phyloP scores from a whole-genome alignment of 1,140 invertebrate genomes.

The Pseudomyrmex cubaensis region DNA sequence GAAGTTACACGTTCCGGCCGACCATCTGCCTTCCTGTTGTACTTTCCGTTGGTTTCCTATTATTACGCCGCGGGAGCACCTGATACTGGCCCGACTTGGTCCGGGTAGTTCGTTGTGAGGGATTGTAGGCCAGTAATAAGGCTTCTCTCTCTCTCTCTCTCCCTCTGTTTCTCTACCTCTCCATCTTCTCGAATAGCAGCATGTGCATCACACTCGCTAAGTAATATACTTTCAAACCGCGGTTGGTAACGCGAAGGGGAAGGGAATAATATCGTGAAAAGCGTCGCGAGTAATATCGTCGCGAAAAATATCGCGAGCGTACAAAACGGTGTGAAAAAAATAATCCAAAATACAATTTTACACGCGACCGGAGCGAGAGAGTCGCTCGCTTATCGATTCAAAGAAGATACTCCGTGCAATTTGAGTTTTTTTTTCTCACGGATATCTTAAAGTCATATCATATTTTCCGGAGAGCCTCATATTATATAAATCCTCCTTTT shows the following conservation, averaged over 20 bases:
- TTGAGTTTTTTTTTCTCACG: neutral
- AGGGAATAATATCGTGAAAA: too few relatives aligned
- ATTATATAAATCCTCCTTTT: constrained; percentile 7
- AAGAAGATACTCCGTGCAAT: neutral
- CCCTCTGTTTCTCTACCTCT: neutral
- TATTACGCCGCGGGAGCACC: constrained; percentile 49
- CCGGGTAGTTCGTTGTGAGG: constrained; percentile 12
- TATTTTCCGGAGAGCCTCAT: neutral
- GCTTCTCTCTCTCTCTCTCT: constrained; percentile 1
- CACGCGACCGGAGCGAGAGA: neutral
- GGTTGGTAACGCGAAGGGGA: neutral
- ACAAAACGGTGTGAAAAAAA: neutral
- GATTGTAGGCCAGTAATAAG: constrained; percentile 51
- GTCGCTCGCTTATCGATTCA: too few relatives aligned
- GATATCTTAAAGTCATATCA: neutral
- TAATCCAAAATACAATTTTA: neutral
- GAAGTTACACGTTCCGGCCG: constrained; percentile 21
- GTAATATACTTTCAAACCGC: constrained; percentile 28
- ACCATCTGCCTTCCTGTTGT: constrained; percentile 54
- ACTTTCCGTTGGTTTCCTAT: constrained; percentile 48
- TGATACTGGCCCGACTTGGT: constrained; percentile 40
- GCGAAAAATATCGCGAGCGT: too few relatives aligned
- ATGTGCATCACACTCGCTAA: constrained; percentile 16
- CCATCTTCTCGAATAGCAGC: neutral
- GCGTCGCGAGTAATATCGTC: neutral